A percentile compares a stretch with the other conserved stretches of the same genome.
phyloP scores from a whole-genome alignment of 2,797 vertebrate genomes.

The Chaenodraco wilsoni region DNA sequence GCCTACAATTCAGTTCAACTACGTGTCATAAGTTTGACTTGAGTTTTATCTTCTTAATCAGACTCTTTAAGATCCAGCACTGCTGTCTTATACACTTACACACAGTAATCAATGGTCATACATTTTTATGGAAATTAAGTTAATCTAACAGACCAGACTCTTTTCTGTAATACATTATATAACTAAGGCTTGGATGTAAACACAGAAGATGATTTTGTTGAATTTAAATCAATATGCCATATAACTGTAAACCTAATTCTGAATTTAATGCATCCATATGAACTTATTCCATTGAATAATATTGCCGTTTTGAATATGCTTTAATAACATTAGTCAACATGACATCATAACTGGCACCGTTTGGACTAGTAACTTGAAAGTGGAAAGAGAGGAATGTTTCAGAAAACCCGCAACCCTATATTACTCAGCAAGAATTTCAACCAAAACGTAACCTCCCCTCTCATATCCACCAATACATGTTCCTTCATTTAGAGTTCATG shows the following conservation, averaged over 20 bases:
- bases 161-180: conserved; percentile 14
- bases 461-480: conserved; percentile 6
- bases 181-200: conserved; percentile 19
- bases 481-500: conserved; percentile 51
- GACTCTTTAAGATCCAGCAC: neutral
- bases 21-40: neutral
- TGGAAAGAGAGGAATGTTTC: conserved; percentile 62
- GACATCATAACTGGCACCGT: conserved; percentile 40
- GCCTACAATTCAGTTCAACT: neutral
- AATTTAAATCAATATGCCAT: conserved; percentile 16
- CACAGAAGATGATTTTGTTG: conserved; percentile 6
- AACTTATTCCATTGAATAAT: neutral
- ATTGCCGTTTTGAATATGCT: conserved; percentile 40
- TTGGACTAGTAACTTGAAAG: conserved; percentile 23
- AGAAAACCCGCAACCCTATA: conserved; percentile 27
- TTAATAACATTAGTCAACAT: conserved; percentile 19
- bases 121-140: neutral
- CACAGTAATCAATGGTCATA: too few relatives aligned
- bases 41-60: neutral
- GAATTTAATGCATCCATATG: conserved; percentile 10
- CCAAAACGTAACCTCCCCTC: neutral
- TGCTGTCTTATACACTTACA: neutral
- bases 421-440: conserved; percentile 17
- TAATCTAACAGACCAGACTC: neutral
- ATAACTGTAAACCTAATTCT: conserved; percentile 11